Evolutionary conservation across 2,888 invertebrate species (phyloP), one percentile per base, ranked within the genome.

Genomic region (Apamea epomidion): DNA sequence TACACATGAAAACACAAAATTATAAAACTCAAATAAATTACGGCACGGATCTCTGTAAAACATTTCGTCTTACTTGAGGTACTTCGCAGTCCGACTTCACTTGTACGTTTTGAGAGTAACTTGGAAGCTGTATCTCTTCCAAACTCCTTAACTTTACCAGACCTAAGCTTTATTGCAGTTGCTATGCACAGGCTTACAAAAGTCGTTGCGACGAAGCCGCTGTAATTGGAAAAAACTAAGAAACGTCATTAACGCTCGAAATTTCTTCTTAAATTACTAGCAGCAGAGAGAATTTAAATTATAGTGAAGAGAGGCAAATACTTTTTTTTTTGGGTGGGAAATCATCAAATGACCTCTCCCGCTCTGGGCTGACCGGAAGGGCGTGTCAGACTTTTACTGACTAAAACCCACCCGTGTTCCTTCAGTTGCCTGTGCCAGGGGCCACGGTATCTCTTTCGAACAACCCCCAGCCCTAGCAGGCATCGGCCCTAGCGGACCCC

Each of bases 141-240:
- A 73, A 81, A 84, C 81, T 88, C 79, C 86, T 88, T 80, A 86
- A 86, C 79, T 88, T 88, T 81, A 82, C 77, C 80, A 84, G 82
- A 79, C 76, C 78, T 88, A 88, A 88, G 87, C 87, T 88, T 88
- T 88, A 88, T 82, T 86, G 86, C 86, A 88, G 80, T 84, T 81
- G 64, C 76, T 84, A 81, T 84, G 81, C 79, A 84, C 74, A 78
- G 72, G 70, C 85, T 87, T 87, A 85, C 75, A 71, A 78, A 80
- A 81, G 76, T 76, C 69, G 60, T 81, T 73, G 79, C 76, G 77
- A 78, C 62, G 69, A 76, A 81, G 71, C 83, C 87, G 32, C 83
- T 75, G 72, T 70, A 80, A 80, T 76, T 73, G 45, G 62, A 69
- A 74, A 79, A 82, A 82, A 51, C 70, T 58, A 64, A 48, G 71